Conservation (phyloP, 2,797 vertebrate genomes). For the Hyperoplus immaculatus region DNA sequence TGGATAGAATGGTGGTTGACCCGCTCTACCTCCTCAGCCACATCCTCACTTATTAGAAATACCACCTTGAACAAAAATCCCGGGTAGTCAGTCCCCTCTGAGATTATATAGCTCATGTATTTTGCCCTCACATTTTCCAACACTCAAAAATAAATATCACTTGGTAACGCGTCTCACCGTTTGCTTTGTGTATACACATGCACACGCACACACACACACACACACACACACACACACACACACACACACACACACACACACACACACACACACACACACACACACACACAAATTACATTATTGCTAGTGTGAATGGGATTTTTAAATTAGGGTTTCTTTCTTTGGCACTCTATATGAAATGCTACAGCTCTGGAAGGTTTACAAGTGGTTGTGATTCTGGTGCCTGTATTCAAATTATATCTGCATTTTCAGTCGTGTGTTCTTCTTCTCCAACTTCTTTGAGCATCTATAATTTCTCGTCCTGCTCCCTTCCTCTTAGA, state of each 20-base stretch:
- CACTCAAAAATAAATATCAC: not conserved
- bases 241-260: no score
- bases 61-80: no score
- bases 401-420: not conserved
- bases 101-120: not conserved
- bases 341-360: not conserved
- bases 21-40: no score
- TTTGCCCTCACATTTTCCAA: not conserved
- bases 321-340: not conserved
- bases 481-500: slow-evolving; percentile 77
- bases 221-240: no score
- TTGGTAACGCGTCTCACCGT: not conserved
- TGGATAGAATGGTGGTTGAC: no score
- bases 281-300: no score
- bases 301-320: not conserved
- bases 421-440: slow-evolving; percentile 3
- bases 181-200: not conserved
- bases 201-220: no score
- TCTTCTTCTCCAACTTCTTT: slow-evolving; percentile 27
- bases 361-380: not conserved
- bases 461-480: slow-evolving; percentile 27
- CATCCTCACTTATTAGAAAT: no score
- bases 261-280: no score
- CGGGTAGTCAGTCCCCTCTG: not conserved
- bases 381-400: not conserved